Evolutionary conservation across 2,113 vertebrate species (phyloP), one percentile per base, ranked within the genome.

Genomic region (Aegotheles bennettii): DNA sequence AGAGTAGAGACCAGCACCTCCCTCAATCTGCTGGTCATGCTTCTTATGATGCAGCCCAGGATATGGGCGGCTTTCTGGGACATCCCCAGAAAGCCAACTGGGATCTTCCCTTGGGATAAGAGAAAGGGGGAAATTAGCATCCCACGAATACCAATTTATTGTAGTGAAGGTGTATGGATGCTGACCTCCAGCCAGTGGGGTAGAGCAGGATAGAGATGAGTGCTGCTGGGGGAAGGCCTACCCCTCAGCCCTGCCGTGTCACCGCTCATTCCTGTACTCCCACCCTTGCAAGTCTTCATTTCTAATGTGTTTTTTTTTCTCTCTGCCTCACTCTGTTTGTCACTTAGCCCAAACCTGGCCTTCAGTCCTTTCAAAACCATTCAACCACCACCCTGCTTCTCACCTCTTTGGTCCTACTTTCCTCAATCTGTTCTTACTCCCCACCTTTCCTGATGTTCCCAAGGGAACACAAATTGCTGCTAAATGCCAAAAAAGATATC

Each of bases 251-350:
- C 18, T 47, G 12, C 70, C 16, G 0, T 60, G 26, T 24, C n/a
- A 35, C 29, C 0, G 0, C 33, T 64, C 16, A 15, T 33, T 80
- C 21, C 20, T 70, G n/a, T 63, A 33, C 8, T 81, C 35, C 13
- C 76, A 24, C 23, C 36, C 24, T 71, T 88, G 20, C 38, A 74
- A 40, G 31, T 84, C 36, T 38, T 84, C 2, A 54, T 90, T 80
- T 84, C 23, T 57, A 36, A 25, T 0, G 9, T 0, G 8, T 43
- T 31, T 69, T 18, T 53, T 11, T 21, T 3, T 3, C 25, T 61
- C 16, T 54, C 6, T 73, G 16, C 43, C 13, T 92, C 42, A 38
- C 13, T 78, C 6, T 8, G 1, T 74, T 82, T 61, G 10, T 56
- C 56, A 33, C 42, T 56, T 79, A 50, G 8, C 63, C 54, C 35